A percentile compares a stretch with the other conserved stretches of the same genome.
These are phyloP conservation scores for Enteromius trimaculatus DNA, from an alignment of 2,797 vertebrate species.

Conservation along the genomic window DNA sequence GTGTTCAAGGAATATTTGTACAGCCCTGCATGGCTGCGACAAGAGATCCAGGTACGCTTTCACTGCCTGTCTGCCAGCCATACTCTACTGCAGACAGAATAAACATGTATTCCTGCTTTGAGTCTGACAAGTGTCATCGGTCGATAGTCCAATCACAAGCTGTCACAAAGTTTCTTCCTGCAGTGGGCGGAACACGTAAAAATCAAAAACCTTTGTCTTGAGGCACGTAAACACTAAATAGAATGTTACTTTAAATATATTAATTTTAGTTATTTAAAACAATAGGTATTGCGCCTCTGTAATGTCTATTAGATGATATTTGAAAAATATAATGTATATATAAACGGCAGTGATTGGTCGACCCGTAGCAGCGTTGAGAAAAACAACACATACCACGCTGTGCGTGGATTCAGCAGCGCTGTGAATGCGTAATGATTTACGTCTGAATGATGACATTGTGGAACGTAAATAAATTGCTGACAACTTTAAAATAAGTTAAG, in stretches of 20 bases:
- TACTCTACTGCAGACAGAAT: slow-evolving; percentile 17
- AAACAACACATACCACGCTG: neutral
- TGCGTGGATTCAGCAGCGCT: neutral
- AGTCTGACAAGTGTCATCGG: neutral
- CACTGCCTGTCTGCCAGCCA: slow-evolving; percentile 54
- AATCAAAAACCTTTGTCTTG: neutral
- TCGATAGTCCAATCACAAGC: slow-evolving; percentile 4
- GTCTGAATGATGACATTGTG: neutral
- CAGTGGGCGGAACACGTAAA: neutral
- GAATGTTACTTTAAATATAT: neutral
- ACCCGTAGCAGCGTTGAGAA: neutral
- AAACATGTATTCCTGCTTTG: neutral
- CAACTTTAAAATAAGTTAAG: neutral
- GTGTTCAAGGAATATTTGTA: slow-evolving; percentile 70
- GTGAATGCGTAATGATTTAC: neutral
- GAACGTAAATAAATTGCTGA: neutral
- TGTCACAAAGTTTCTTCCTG: neutral
- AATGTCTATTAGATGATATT: neutral
- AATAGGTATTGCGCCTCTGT: neutral
- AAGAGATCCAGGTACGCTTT: slow-evolving; percentile 74
- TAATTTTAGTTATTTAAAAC: neutral
- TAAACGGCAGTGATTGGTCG: neutral
- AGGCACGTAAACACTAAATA: neutral
- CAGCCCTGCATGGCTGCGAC: slow-evolving; percentile 77
- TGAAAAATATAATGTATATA: too few relatives aligned